phyloP scores from a whole-genome alignment of 2,113 vertebrate genomes.

The Rhinoptilus africanus region DNA sequence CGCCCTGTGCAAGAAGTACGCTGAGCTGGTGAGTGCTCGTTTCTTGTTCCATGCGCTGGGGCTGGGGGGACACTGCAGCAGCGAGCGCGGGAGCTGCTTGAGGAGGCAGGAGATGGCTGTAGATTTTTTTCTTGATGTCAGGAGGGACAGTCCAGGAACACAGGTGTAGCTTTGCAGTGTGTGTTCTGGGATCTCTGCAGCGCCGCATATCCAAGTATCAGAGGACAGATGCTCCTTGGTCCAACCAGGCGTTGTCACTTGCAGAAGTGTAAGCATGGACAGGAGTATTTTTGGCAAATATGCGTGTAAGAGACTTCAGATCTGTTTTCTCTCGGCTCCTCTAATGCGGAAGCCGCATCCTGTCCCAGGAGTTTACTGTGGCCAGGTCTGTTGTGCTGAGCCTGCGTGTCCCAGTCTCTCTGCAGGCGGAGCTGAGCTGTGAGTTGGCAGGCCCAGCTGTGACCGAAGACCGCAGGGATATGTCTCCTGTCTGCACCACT shows the following conservation, averaged over 20 bases:
- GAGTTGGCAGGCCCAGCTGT: neutral
- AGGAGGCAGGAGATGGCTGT: neutral
- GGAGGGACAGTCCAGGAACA: neutral
- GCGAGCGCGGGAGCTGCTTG: neutral
- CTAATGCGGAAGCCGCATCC: neutral
- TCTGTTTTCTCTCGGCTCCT: neutral
- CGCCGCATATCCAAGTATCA: rapidly evolving
- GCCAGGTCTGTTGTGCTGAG: neutral
- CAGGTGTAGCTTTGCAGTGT: rapidly evolving
- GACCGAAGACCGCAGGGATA: rapidly evolving
- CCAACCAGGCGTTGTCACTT: neutral
- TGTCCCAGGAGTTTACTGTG: neutral
- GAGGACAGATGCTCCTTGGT: neutral
- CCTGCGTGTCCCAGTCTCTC: neutral
- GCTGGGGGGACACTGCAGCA: neutral
- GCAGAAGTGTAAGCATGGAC: neutral
- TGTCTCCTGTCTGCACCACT: rapidly evolving
- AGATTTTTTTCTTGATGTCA: neutral
- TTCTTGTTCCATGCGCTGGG: neutral
- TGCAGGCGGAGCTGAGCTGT: neutral
- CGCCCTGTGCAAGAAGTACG: conserved; percentile 97
- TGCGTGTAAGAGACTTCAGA: neutral
- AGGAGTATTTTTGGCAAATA: neutral
- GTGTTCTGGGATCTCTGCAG: neutral
- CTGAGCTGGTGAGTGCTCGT: conserved; percentile 89